phyloP scores from a whole-genome alignment of 2,797 vertebrate species.

The Platalea minor region DNA sequence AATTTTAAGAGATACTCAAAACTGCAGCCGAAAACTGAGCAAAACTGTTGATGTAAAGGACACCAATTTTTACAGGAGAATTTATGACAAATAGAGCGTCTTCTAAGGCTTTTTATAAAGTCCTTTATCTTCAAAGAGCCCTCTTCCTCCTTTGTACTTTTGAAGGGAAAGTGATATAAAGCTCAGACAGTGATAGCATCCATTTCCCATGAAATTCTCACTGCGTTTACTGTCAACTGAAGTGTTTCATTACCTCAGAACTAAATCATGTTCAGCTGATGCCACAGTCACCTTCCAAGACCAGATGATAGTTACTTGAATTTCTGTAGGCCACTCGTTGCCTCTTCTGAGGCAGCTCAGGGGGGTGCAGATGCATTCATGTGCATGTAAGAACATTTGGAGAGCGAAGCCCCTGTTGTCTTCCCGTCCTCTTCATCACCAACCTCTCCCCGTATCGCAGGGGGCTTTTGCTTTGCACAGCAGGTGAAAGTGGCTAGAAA shows the following conservation, averaged over 20 bases:
- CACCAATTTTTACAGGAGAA: not conserved
- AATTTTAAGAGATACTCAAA: not conserved
- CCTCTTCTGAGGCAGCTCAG: slow-evolving; percentile 10
- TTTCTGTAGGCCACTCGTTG: not conserved
- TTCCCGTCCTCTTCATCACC: slow-evolving; percentile 80
- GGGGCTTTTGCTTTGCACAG: slow-evolving; percentile 57
- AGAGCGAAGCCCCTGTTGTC: slow-evolving; percentile 75
- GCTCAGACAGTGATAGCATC: not conserved
- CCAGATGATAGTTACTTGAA: not conserved
- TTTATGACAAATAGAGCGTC: not conserved
- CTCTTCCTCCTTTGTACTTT: slow-evolving; percentile 15
- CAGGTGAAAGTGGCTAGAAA: slow-evolving; percentile 89
- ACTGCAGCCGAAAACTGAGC: not conserved
- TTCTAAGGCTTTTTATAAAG: slow-evolving; percentile 8
- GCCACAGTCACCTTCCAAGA: not conserved
- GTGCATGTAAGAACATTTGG: slow-evolving; percentile 81
- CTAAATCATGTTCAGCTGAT: not conserved
- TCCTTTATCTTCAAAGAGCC: not conserved
- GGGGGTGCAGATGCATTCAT: slow-evolving; percentile 69
- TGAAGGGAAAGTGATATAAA: not conserved
- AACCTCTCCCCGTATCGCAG: slow-evolving; percentile 38
- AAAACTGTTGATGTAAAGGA: not conserved
- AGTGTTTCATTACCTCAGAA: not conserved
- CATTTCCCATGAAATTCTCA: not conserved
- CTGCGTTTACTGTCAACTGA: not conserved